Conservation (phyloP, 2,888 invertebrate species). For the Lottia scabra region DNA sequence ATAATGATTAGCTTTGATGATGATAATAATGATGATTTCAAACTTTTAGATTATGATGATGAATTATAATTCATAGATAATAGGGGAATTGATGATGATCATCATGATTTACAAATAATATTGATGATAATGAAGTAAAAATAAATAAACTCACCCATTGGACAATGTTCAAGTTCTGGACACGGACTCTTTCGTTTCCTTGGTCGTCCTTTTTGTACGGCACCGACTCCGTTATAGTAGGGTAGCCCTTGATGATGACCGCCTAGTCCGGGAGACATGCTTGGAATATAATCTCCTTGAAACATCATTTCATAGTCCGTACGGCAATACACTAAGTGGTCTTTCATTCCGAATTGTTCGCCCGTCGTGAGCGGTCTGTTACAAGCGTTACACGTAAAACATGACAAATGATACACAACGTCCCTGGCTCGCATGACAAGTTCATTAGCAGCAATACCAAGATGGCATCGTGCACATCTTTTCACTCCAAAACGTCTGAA, state of each 20-base stretch:
- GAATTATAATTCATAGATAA: no score
- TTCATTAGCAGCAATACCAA: slow-evolving; percentile 87
- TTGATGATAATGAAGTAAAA: no score
- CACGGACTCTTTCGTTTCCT: slow-evolving; percentile 78
- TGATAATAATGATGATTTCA: no score
- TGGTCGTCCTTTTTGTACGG: slow-evolving; percentile 87
- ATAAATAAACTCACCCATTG: slow-evolving; percentile 50
- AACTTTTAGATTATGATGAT: no score
- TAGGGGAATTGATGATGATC: no score
- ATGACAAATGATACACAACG: slow-evolving; percentile 87
- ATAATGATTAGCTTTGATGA: no score
- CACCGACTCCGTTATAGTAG: slow-evolving; percentile 75
- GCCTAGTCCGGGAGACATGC: slow-evolving; percentile 36
- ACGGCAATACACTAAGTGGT: slow-evolving; percentile 87
- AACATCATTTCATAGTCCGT: slow-evolving; percentile 78
- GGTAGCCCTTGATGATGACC: slow-evolving; percentile 39
- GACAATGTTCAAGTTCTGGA: slow-evolving; percentile 47
- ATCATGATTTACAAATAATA: no score
- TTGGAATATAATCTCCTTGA: slow-evolving; percentile 50
- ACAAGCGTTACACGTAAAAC: slow-evolving; percentile 90
- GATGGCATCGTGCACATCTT: slow-evolving; percentile 86
- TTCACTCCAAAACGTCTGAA: slow-evolving; percentile 87
- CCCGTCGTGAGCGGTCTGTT: slow-evolving; percentile 86
- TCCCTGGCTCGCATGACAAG: slow-evolving; percentile 91
- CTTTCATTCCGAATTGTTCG: slow-evolving; percentile 90